Evolutionary conservation across 2,888 invertebrate genomes (phyloP).

Genomic region (Auanema sp.): DNA sequence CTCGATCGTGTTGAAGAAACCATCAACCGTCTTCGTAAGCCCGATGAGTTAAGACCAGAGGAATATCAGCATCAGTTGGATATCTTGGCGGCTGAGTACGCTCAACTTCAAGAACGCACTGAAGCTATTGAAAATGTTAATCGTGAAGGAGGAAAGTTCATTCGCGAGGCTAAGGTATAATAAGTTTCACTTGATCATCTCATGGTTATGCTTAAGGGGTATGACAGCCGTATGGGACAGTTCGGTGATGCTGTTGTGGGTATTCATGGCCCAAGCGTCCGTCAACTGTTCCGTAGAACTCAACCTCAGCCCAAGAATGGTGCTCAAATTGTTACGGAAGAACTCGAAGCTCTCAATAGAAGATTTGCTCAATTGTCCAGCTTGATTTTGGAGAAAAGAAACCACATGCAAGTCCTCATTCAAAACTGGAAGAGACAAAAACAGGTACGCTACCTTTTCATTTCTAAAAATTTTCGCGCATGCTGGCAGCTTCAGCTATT

Average conservation of each 20-base stretch:
- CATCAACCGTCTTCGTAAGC: constrained; percentile 59
- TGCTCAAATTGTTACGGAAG: constrained; percentile 58
- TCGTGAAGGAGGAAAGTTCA: constrained; percentile 88
- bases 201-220: constrained; percentile 71
- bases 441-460: constrained; percentile 55
- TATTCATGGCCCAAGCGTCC: constrained; percentile 55
- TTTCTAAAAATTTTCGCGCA: constrained; percentile 5
- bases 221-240: constrained; percentile 81
- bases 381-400: constrained; percentile 63
- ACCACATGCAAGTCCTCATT: constrained; percentile 61
- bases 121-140: constrained; percentile 93
- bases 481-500: constrained; percentile 9
- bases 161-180: constrained; percentile 92
- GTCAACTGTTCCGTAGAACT: constrained; percentile 50
- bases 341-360: constrained; percentile 63
- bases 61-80: constrained; percentile 63
- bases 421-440: constrained; percentile 64
- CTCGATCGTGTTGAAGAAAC: constrained; percentile 63
- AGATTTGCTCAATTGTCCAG: constrained; percentile 63
- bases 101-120: constrained; percentile 87
- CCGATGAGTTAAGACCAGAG: constrained; percentile 61
- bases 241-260: constrained; percentile 77
- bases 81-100: constrained; percentile 75
- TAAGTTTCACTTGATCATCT: not conserved
- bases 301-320: constrained; percentile 62